phyloP scores from a whole-genome alignment of 2,797 vertebrate genomes.

The Fistularia tabacaria region DNA sequence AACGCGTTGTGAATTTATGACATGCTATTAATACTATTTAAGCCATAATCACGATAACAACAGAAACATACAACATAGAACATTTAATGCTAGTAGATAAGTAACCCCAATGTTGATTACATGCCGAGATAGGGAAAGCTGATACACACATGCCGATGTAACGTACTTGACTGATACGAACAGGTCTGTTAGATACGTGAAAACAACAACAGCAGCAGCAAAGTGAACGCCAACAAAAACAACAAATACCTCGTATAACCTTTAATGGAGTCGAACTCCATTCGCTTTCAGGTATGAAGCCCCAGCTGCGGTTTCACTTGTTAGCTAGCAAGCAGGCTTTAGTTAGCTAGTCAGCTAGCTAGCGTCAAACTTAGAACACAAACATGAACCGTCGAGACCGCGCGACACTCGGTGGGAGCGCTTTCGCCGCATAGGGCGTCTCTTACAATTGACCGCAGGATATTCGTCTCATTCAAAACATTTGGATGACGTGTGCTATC shows the following conservation, averaged over 20 bases:
- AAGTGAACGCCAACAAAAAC: not conserved
- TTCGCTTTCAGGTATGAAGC: constrained; percentile 2
- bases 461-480: no score
- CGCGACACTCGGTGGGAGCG: constrained; percentile 3
- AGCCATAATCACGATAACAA: no score
- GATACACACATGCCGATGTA: no score
- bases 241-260: constrained; percentile 20
- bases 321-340: constrained; percentile 4
- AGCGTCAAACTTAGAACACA: constrained; percentile 40
- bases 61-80: no score
- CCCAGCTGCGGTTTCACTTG: constrained; percentile 44
- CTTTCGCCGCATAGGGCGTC: not conserved
- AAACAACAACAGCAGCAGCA: not conserved
- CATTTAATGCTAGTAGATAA: no score
- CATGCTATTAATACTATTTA: no score
- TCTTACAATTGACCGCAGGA: no score
- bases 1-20: no score
- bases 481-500: no score
- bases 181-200: not conserved
- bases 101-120: no score
- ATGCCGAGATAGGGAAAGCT: no score
- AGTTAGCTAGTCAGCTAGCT: constrained; percentile 49
- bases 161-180: no score
- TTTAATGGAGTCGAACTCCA: constrained; percentile 4
- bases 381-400: constrained; percentile 17